These are phyloP conservation scores for Aegotheles bennettii DNA, from an alignment of 2,113 vertebrate species.

Conservation along the genomic window DNA sequence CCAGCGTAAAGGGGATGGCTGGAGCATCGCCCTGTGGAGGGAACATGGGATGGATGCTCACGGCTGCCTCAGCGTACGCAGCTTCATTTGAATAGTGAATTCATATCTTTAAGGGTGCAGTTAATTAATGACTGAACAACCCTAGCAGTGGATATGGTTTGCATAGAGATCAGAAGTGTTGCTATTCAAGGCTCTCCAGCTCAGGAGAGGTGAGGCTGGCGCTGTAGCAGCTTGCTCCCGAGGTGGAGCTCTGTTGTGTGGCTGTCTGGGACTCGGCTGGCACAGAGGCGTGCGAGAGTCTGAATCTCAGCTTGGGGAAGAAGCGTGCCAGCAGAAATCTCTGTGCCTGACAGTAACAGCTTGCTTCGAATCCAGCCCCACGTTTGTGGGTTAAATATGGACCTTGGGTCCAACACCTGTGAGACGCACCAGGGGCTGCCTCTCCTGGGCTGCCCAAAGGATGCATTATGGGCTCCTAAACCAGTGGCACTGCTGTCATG, in stretches of 20 bases:
- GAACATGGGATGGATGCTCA: fast-evolving
- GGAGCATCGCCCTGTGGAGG: fast-evolving
- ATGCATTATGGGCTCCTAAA: not conserved
- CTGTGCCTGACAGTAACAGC: not conserved
- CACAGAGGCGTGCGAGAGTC: not conserved
- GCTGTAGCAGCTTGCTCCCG: not conserved
- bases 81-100: not conserved
- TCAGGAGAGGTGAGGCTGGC: not conserved
- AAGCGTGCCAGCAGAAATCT: not conserved
- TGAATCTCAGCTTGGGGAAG: not conserved
- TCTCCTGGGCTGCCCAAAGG: not conserved
- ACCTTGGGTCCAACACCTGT: not conserved
- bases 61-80: fast-evolving
- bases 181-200: not conserved
- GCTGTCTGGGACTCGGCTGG: not conserved
- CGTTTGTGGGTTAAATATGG: not conserved
- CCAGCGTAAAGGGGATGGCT: fast-evolving
- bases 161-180: not conserved
- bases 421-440: not conserved
- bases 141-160: not conserved
- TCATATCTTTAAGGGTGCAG: not conserved
- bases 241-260: not conserved
- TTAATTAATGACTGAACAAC: not conserved
- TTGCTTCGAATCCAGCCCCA: not conserved
- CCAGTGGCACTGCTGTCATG: not conserved